Conservation (phyloP, 35 echinoderm and acorn worm species). For the Heliocidaris erythrogramma region DNA sequence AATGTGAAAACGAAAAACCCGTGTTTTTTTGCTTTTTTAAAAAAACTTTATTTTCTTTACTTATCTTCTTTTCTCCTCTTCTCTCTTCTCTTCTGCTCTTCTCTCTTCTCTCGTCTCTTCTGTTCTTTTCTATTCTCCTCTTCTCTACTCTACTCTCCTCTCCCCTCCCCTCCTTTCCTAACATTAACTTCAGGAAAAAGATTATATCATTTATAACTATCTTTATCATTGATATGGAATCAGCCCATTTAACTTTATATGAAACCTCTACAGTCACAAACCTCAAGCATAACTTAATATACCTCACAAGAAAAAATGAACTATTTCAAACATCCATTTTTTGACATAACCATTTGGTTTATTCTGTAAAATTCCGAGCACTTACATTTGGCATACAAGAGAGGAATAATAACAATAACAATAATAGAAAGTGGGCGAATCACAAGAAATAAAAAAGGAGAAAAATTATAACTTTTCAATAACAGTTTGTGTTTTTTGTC, state of each 20-base stretch:
- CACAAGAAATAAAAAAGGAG: conserved; percentile 3
- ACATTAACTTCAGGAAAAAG: neutral
- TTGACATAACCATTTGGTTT: conserved; percentile 53
- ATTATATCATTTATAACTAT: neutral
- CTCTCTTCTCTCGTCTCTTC: neutral
- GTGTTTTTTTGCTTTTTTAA: neutral
- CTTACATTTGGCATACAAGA: conserved; percentile 50
- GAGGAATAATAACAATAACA: conserved; percentile 27
- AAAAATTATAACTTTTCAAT: conserved; percentile 27
- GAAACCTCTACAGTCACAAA: too few relatives aligned
- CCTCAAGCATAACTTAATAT: too few relatives aligned
- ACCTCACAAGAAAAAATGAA: neutral
- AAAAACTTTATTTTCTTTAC: neutral
- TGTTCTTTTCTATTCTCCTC: neutral
- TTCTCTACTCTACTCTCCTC: neutral
- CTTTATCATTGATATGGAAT: neutral
- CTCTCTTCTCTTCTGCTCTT: neutral
- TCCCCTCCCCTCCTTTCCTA: too few relatives aligned
- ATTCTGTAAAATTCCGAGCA: conserved; percentile 53
- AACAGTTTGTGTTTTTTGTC: conserved; percentile 30
- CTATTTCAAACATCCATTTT: neutral
- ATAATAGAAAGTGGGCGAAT: conserved; percentile 28
- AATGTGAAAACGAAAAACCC: neutral
- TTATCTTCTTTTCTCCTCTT: neutral
- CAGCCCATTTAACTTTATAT: too few relatives aligned